Percentiles rank a stretch among this genome's conserved stretches.
Conservation (phyloP, 2,113 vertebrate genomes). For the Leptocoma aspasia region DNA sequence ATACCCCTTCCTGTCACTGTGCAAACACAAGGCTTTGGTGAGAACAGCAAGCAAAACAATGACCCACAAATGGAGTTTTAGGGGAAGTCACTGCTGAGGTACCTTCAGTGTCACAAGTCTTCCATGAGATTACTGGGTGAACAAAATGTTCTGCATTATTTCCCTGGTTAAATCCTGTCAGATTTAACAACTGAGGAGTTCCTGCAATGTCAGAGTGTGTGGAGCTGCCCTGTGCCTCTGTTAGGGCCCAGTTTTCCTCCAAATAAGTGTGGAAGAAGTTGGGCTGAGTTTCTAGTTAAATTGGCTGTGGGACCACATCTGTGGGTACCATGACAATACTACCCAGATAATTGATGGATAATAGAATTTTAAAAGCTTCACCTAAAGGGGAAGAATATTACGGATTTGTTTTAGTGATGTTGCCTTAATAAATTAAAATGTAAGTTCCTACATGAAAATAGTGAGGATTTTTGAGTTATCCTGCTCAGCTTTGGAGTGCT, state of each 20-base stretch:
- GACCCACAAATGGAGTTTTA: neutral
- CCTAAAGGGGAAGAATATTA: neutral
- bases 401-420: neutral
- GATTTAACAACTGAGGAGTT: neutral
- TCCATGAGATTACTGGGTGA: neutral
- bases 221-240: neutral
- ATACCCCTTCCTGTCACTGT: neutral
- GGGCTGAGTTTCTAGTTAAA: neutral
- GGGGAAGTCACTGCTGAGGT: neutral
- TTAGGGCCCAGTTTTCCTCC: neutral
- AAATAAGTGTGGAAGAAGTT: neutral
- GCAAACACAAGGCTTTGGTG: neutral
- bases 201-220: neutral
- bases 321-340: neutral
- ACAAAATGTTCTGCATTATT: neutral
- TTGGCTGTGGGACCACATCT: neutral
- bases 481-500: neutral
- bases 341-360: neutral
- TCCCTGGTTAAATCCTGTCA: neutral
- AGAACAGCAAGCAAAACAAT: neutral
- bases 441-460: neutral
- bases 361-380: neutral
- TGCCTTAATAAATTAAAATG: neutral
- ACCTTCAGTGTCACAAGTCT: neutral
- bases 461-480: neutral